Conservation (phyloP, 2,888 invertebrate species). For the Rhorus exstirpatorius region DNA sequence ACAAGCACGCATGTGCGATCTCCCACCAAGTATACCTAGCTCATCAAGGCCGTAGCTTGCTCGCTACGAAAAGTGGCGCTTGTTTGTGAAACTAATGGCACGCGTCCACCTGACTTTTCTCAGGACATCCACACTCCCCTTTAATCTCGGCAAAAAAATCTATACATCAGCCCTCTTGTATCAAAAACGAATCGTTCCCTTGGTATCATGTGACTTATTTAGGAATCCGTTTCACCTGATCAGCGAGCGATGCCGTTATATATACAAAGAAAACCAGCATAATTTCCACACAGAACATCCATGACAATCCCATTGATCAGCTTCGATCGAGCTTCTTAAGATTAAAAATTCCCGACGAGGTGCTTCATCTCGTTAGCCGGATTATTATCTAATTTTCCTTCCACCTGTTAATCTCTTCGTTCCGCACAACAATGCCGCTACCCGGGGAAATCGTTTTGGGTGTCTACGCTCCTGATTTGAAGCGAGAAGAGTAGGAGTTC, state of each 20-base stretch:
- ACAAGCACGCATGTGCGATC: slow-evolving; percentile 65
- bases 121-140: neutral
- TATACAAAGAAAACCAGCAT: neutral
- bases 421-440: neutral
- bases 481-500: slow-evolving; percentile 50
- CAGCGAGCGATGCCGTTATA: too few relatives aligned
- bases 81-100: slow-evolving; percentile 1
- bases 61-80: slow-evolving; percentile 33
- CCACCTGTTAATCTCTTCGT: slow-evolving; percentile 43
- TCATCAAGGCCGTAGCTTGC: slow-evolving; percentile 59
- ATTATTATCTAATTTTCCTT: neutral
- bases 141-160: neutral
- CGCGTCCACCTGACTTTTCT: slow-evolving; percentile 45
- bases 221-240: neutral
- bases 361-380: neutral
- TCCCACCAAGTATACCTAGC: slow-evolving; percentile 47
- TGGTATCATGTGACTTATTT: neutral
- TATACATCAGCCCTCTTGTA: neutral
- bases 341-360: neutral
- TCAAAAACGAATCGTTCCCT: neutral
- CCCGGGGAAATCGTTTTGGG: slow-evolving; percentile 8
- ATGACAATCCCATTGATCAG: neutral
- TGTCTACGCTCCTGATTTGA: slow-evolving; percentile 58
- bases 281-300: neutral
- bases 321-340: neutral